Conservation (phyloP, 2,797 vertebrate genomes). For the Potorous gilbertii region DNA sequence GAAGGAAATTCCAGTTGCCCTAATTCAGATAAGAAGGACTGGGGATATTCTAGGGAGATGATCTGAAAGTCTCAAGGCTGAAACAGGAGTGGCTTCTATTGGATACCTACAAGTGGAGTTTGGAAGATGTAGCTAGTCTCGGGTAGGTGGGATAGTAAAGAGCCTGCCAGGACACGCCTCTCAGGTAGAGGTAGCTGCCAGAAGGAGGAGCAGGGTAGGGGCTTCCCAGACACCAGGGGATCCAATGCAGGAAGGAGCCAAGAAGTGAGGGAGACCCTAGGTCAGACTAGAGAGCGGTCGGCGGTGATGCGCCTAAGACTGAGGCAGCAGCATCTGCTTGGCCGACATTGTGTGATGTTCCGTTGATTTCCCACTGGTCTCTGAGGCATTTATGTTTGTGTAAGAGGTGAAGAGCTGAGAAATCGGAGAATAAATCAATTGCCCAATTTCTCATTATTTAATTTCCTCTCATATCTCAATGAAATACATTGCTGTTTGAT, state of each 20-base stretch:
- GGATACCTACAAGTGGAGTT: neutral
- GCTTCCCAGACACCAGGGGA: neutral
- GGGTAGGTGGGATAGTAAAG: no score
- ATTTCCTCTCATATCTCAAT: neutral
- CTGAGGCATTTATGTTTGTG: neutral
- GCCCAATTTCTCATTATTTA: neutral
- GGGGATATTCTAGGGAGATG: neutral
- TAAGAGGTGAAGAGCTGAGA: neutral
- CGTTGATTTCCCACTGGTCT: neutral
- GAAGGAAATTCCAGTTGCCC: neutral
- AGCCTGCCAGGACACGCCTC: neutral
- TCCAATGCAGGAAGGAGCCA: neutral
- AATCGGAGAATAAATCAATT: neutral
- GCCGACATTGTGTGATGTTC: neutral
- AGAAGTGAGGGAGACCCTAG: neutral
- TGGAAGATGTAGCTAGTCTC: neutral
- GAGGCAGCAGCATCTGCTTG: neutral
- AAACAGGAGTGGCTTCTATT: neutral
- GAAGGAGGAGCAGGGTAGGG: neutral
- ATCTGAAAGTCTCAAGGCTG: neutral
- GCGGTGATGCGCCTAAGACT: neutral
- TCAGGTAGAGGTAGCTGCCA: no score
- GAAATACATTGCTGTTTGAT: neutral
- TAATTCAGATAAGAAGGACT: neutral
- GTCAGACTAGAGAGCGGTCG: neutral